Percentiles rank a stretch among this genome's conserved stretches.
These are phyloP conservation scores for Alosa alosa DNA, from an alignment of 2,113 vertebrate species.

Conservation along the genomic window DNA sequence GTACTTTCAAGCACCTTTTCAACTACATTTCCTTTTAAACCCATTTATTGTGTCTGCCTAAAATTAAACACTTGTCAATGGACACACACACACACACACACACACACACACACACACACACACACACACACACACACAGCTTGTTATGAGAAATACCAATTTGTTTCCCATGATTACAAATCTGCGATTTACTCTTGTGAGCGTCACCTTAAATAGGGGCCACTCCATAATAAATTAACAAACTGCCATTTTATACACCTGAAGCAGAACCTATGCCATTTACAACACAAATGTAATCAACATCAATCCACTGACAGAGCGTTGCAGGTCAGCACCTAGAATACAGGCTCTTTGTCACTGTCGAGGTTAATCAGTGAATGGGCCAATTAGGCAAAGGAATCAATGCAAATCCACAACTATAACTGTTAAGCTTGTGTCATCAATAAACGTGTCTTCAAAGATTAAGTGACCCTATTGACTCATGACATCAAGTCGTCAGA, in stretches of 20 bases:
- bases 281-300: neutral
- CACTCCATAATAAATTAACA: neutral
- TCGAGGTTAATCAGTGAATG: neutral
- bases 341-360: neutral
- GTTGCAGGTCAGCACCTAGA: neutral
- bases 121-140: neutral
- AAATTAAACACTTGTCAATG: neutral
- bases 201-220: too few relatives aligned
- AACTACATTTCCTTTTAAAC: neutral
- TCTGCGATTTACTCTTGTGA: neutral
- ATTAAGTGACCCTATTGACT: neutral
- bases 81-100: too few relatives aligned
- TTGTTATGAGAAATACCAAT: neutral
- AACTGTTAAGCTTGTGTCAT: neutral
- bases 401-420: neutral
- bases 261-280: neutral
- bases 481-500: neutral
- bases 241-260: neutral
- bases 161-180: neutral
- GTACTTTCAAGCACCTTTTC: neutral
- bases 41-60: neutral
- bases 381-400: neutral
- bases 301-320: neutral
- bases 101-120: too few relatives aligned
- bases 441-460: neutral